phyloP scores from a whole-genome alignment of 30 jellyfish, hydroid and myxozoan species.

The Cassiopea andromeda region DNA sequence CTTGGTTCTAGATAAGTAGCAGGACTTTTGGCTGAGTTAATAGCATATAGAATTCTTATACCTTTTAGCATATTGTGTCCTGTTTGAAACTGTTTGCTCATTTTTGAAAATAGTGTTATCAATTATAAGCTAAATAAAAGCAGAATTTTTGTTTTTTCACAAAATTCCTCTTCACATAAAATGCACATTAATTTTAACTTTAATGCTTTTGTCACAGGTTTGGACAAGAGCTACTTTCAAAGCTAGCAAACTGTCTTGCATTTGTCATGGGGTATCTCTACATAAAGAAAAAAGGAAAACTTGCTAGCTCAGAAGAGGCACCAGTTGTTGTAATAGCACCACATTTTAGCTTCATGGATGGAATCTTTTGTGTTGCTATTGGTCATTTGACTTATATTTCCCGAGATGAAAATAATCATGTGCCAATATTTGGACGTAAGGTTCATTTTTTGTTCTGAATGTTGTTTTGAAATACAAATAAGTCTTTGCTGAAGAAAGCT shows the following conservation, averaged over 20 bases:
- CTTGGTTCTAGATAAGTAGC: no score
- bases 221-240: slow-evolving; percentile 64
- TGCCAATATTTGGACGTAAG: slow-evolving; percentile 88
- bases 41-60: no score
- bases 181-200: no score
- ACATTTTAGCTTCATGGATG: slow-evolving; percentile 89
- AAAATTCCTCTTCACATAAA: no score
- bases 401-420: slow-evolving; percentile 73
- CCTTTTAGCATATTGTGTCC: no score
- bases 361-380: slow-evolving; percentile 27
- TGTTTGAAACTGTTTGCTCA: no score
- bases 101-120: no score
- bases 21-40: no score
- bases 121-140: no score
- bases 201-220: slow-evolving; percentile 48
- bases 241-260: slow-evolving; percentile 55
- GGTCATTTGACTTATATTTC: slow-evolving; percentile 77
- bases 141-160: no score
- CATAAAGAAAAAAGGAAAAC: slow-evolving; percentile 78
- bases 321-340: slow-evolving; percentile 94
- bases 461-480: not conserved
- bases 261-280: slow-evolving; percentile 79
- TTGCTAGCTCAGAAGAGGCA: slow-evolving; percentile 89
- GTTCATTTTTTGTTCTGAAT: not conserved
- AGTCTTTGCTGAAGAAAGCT: no score